Base-by-base conservation (phyloP, 2,888 invertebrate genomes). In the Bembecia ichneumoniformis region DNA sequence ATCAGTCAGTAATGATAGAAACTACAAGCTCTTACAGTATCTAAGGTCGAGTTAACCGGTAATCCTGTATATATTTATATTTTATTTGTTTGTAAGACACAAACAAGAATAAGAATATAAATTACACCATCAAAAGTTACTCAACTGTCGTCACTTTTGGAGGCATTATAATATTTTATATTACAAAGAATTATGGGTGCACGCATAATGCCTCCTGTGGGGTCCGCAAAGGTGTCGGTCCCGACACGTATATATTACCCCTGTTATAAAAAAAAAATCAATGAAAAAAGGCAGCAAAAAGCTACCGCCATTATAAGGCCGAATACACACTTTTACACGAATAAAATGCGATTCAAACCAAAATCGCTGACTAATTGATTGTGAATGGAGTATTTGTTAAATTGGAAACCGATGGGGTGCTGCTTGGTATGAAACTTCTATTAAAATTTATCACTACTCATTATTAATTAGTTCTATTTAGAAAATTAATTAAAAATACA, bases 351-450 rank as follows among this genome's bases (percentile, higher is more conserved):
- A 69, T 72, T 72, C 64, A 62, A 66, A 71, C 63, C 60, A 64
- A 74, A 80, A 78, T 72, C 68, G 82, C 82, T 82, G 80, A 82
- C 79, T 84, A 84, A 84, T 83, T 82, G 79, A 82, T 76, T 76
- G 64, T 77, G 74, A 75, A 81, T 75, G 63, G 67, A 55, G 51
- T 49, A 60, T 71, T 71, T 74, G 74, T 73, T 74, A 68, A 68
- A 74, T 73, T 71, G 66, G 62, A 70, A 63, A 71, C 62, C 74
- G 66, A 76, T 73, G 68, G 76, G 76, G 72, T 64, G 66, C 46
- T 43, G 11, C 1, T 20, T 14, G 44, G 20, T 28, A 46, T n/a
- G 28, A 46, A 28, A n/a, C 10, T 11, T 17, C 7, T 44, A 13
- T 44, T 44, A 44, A 5, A 44, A 44, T 44, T 44, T 44, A 44